These are phyloP conservation scores for Drosophila austrosaltans DNA, from an alignment of 2,888 invertebrate species.

Conservation along the genomic window DNA sequence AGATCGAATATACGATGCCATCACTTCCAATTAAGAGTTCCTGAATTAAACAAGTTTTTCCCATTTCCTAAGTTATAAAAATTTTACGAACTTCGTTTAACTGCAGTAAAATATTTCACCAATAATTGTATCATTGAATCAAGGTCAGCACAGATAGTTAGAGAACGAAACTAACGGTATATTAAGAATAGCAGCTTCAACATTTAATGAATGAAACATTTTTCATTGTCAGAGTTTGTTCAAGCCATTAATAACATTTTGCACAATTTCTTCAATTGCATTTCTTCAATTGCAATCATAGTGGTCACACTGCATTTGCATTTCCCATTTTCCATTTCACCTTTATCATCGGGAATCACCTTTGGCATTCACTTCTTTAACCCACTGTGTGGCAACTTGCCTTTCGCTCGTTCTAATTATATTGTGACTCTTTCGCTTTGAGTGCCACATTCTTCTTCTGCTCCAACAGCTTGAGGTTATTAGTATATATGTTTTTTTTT, in stretches of 20 bases:
- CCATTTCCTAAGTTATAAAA: too few relatives aligned
- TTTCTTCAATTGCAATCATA: conserved; percentile 22
- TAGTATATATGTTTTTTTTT: conserved; percentile 42
- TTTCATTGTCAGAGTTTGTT: neutral
- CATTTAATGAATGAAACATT: conserved; percentile 6
- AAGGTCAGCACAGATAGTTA: neutral
- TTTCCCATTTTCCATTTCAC: conserved; percentile 30
- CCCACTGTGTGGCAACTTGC: conserved; percentile 64
- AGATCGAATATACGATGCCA: too few relatives aligned
- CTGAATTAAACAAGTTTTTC: too few relatives aligned
- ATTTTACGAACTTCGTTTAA: too few relatives aligned
- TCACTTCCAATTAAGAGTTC: too few relatives aligned
- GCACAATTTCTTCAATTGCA: neutral
- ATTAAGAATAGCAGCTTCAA: neutral
- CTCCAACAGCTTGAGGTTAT: conserved; percentile 50
- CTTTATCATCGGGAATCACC: conserved; percentile 15
- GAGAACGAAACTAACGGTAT: neutral
- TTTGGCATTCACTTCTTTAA: conserved; percentile 38
- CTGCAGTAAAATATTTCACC: neutral
- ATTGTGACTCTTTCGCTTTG: conserved; percentile 54
- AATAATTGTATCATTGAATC: neutral
- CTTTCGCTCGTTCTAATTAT: conserved; percentile 73
- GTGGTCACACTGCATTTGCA: conserved; percentile 39
- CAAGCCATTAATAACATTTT: conserved; percentile 5
- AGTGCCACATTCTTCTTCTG: conserved; percentile 28